phyloP scores from a whole-genome alignment of 2,113 vertebrate genomes.

The Lynx canadensis region DNA sequence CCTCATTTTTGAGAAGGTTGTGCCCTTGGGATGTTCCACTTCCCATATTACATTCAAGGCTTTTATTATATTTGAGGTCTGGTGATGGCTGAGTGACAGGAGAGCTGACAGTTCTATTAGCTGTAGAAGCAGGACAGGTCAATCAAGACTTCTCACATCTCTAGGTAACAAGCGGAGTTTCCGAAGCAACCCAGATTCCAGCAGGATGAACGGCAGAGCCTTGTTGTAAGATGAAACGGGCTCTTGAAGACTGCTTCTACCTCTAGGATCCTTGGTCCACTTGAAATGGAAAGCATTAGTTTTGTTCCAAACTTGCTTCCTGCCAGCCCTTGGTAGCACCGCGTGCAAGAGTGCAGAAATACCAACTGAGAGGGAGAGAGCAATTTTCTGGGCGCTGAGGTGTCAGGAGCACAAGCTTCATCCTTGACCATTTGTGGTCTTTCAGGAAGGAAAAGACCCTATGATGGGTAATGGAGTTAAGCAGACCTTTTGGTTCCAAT shows the following conservation, averaged over 20 bases:
- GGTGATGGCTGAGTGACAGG: conserved; percentile 76
- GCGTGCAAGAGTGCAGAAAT: not conserved
- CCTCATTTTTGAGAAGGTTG: conserved; percentile 51
- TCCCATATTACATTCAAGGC: conserved; percentile 68
- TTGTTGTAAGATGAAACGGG: conserved; percentile 57
- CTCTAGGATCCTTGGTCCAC: not conserved
- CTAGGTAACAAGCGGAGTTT: conserved; percentile 79
- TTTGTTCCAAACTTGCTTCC: not conserved
- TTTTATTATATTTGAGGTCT: conserved; percentile 53
- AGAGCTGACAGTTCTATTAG: conserved; percentile 84
- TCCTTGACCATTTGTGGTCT: not conserved
- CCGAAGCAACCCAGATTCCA: conserved; percentile 75
- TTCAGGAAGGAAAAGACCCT: not conserved
- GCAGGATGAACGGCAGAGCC: conserved; percentile 17
- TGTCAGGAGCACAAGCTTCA: not conserved
- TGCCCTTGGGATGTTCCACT: conserved; percentile 59
- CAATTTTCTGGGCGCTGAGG: not conserved
- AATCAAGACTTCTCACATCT: conserved; percentile 64
- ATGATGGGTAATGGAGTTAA: not conserved
- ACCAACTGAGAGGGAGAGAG: not conserved
- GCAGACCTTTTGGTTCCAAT: not conserved
- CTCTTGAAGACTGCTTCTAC: conserved; percentile 49
- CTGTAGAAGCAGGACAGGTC: conserved; percentile 65
- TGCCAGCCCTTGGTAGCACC: conserved; percentile 10
- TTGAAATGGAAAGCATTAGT: not conserved